phyloP scores from a whole-genome alignment of 2,888 invertebrate genomes.

The Lasioglossum morio region DNA sequence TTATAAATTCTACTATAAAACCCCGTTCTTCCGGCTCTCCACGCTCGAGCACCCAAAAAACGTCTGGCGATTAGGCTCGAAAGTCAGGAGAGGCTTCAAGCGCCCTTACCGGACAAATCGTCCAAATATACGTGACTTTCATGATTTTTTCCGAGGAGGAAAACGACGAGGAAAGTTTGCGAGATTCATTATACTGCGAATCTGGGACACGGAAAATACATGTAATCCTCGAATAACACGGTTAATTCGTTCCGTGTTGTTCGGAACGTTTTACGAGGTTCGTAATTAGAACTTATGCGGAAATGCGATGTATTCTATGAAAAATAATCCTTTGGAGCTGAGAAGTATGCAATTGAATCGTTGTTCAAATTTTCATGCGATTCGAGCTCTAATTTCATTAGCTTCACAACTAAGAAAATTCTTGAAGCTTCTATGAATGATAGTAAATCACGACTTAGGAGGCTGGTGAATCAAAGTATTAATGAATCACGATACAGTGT shows the following conservation, averaged over 20 bases:
- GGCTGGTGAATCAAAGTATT: not conserved
- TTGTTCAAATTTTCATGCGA: not conserved
- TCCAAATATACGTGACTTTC: not conserved
- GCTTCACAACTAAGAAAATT: too few relatives aligned
- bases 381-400: too few relatives aligned
- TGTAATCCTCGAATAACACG: not conserved
- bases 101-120: not conserved
- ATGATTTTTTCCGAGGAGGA: not conserved
- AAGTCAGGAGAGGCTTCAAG: not conserved
- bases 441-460: not conserved
- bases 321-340: not conserved
- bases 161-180: not conserved
- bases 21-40: not conserved
- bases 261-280: not conserved
- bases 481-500: not conserved
- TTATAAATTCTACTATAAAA: not conserved
- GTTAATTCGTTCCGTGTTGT: conserved; percentile 6
- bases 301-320: not conserved
- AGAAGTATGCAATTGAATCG: not conserved
- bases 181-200: not conserved
- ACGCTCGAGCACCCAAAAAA: not conserved
- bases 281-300: not conserved
- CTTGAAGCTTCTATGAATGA: too few relatives aligned
- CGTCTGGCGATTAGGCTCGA: not conserved
- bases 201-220: not conserved